Evolutionary conservation across 2,888 invertebrate genomes (phyloP).

Genomic region (Acleris sparsana): DNA sequence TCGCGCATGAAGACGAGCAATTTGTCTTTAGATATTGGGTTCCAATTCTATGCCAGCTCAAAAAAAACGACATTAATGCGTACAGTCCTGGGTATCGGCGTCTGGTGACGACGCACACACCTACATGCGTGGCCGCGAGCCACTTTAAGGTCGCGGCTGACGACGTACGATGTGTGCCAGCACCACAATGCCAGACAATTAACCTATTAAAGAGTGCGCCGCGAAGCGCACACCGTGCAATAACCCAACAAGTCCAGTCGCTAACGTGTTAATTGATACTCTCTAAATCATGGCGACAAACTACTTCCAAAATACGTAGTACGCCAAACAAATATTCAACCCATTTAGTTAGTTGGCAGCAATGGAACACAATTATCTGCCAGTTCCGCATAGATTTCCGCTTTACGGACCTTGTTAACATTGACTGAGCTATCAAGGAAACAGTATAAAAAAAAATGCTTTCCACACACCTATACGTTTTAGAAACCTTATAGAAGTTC

Average conservation of each 20-base stretch:
- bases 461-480: too few species aligned
- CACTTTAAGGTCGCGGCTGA: conserved; percentile 77
- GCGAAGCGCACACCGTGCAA: conserved; percentile 68
- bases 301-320: conserved; percentile 6
- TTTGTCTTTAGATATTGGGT: conserved; percentile 30
- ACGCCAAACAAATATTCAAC: neutral
- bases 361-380: neutral
- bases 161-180: conserved; percentile 78
- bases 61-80: conserved; percentile 22
- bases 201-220: conserved; percentile 78
- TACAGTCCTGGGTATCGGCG: conserved; percentile 40
- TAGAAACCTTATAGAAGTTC: too few species aligned
- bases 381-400: conserved; percentile 32
- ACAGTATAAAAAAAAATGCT: conserved; percentile 3
- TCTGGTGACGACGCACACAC: conserved; percentile 70
- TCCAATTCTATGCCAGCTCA: conserved; percentile 16
- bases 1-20: conserved; percentile 3
- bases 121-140: conserved; percentile 75
- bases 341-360: neutral
- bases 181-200: conserved; percentile 81
- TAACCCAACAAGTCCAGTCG: conserved; percentile 65
- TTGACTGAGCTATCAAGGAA: conserved; percentile 20
- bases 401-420: conserved; percentile 33
- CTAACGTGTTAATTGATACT: conserved; percentile 58
- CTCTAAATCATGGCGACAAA: conserved; percentile 39